These are phyloP conservation scores for Terebella lapidaria DNA, from an alignment of 2,888 invertebrate genomes.

Conservation along the genomic window DNA sequence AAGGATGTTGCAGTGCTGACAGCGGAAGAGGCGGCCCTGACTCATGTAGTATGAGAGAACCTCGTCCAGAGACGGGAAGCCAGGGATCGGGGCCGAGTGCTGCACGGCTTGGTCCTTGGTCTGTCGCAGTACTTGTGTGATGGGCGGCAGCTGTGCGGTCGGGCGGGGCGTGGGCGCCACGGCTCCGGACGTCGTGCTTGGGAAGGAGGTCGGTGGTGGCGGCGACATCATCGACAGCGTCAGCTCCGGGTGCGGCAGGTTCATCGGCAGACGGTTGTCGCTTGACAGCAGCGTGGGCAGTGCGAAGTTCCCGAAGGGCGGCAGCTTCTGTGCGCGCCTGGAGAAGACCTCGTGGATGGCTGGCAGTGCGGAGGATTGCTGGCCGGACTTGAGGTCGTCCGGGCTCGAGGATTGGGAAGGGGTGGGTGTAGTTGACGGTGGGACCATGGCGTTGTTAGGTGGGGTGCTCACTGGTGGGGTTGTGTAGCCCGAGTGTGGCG, in stretches of 20 bases:
- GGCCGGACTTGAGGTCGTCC: neutral
- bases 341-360: conserved; percentile 28
- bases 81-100: conserved; percentile 29
- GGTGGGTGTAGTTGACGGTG: neutral
- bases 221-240: conserved; percentile 12
- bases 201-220: conserved; percentile 3
- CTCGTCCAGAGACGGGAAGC: conserved; percentile 34
- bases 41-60: conserved; percentile 35
- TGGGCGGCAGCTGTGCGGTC: conserved; percentile 28
- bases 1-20: conserved; percentile 37
- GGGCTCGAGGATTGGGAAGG: neutral
- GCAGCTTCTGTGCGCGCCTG: conserved; percentile 14
- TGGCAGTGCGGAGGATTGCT: conserved; percentile 17
- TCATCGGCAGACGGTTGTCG: neutral
- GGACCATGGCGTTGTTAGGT: neutral
- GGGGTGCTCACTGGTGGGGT: neutral
- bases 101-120: conserved; percentile 32
- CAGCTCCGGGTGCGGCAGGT: conserved; percentile 10
- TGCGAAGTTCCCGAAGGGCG: conserved; percentile 22
- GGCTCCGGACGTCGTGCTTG: neutral
- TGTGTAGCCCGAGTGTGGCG: neutral
- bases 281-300: conserved; percentile 15
- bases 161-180: conserved; percentile 12
- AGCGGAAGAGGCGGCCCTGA: conserved; percentile 38
- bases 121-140: conserved; percentile 21